Evolutionary conservation across 2,888 invertebrate genomes (phyloP), one percentile per base, ranked within the genome.

Genomic region (Tiliacea aurago): DNA sequence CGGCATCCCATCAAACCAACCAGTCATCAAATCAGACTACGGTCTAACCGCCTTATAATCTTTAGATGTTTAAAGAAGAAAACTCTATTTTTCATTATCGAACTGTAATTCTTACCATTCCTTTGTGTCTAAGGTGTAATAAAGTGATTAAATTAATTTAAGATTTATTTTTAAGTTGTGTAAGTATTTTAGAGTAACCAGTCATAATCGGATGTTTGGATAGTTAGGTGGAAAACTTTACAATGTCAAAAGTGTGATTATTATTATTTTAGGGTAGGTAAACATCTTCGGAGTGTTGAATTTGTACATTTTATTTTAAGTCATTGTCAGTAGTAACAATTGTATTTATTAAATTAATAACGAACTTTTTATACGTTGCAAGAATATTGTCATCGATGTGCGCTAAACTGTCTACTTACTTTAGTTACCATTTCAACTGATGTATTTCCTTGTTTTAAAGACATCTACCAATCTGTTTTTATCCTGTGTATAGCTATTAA

Each of bases 21-120:
- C 97, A 81, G 96, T 97, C 90, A 98, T 98, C 90, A 98, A 98
- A 95, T 98, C 98, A 87, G 98, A 98, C 95, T 98, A 98, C 92
- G 98, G 98, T 93, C 97, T 99, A 90, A 98, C 98, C 92, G 97
- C 98, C 95, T 96, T 96, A 96, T 96, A 96, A 96, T 96, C 94
- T 89, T 91, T 93, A 94, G 91, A 93, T 89, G 90, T 94, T 90
- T 95, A 94, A 93, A 94, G 90, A 92, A 92, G 87, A 93, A 91
- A 89, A 90, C 94, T 96, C 95, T 95, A 94, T 95, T 95, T 91
- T 96, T 95, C 93, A 93, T 91, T 93, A 94, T 91, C 83, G 91
- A 92, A 95, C 92, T 92, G 91, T 90, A 90, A 91, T 93, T 94
- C 93, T 91, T 93, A 96, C 94, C 96, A 96, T 96, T 96, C 96